Base-by-base conservation (phyloP, 2,888 invertebrate genomes). In the Thymelicus lineola region DNA sequence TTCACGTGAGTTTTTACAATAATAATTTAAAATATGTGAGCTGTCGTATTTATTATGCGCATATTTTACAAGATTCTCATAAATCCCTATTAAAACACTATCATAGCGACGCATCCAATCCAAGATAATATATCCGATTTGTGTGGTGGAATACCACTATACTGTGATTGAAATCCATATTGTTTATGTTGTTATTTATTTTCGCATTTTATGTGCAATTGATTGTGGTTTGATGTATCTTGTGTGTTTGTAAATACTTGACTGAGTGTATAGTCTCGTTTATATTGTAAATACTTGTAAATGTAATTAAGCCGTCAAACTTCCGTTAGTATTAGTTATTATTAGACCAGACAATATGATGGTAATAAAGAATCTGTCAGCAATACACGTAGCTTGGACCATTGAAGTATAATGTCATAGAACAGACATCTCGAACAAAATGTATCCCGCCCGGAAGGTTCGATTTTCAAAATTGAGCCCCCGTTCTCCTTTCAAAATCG, bases 301-400 rank as follows among this genome's bases (percentile, higher is more conserved):
- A 63, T 58, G 46, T 67, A 38, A 62, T 57, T 68, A 69, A 48
- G 48, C 57, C 20, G 62, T 48, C 55, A 50, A 53, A 63, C 58
- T 69, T 63, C 69, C 63, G 46, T 69, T 69, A 69, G 69, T 69
- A 15, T 69, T 69, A 69, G 36, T 38, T 62, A 57, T 15, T 12
- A 62, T 50, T 62, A 69, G 48, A 63, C 38, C 62, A 58, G 68
- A 68, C 68, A 68, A 68, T 68, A 57, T 68, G 57, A 48, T 68
- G 46, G 35, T 57, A 46, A 20, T 62, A 55, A 57, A 45, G 61
- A 57, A 62, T 57, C 55, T 3, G 38, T 61, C 1, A 59, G 14
- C 20, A 61, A 46, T 20, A 28, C 6, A 61, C 9, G 10, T 10
- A 42, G 12, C 10, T 42, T 42, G 42, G 42, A 10, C 12, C 3